These are phyloP conservation scores for Brachionus rubens DNA, from an alignment of 1,140 invertebrate genomes.

Conservation along the genomic window DNA sequence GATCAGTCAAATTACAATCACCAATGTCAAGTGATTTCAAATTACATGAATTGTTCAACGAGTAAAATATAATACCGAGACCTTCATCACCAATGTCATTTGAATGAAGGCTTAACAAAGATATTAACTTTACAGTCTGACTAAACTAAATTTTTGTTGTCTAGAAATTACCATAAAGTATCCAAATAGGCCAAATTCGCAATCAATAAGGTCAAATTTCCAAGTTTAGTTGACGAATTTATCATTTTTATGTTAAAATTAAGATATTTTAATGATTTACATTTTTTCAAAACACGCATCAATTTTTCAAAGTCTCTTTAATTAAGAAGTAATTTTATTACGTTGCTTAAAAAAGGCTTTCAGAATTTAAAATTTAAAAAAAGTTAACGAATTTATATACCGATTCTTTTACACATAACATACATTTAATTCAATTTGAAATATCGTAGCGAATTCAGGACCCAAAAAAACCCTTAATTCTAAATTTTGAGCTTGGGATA, in stretches of 20 bases:
- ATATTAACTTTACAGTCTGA: neutral
- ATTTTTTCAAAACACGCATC: constrained; percentile 32
- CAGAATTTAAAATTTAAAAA: no score
- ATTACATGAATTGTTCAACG: neutral
- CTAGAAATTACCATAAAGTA: constrained; percentile 18
- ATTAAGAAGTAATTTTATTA: no score
- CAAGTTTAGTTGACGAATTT: neutral
- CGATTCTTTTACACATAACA: no score
- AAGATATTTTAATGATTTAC: constrained; percentile 8
- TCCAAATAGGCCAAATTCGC: constrained; percentile 6
- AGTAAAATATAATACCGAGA: neutral
- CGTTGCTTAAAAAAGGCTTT: no score
- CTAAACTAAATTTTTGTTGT: neutral
- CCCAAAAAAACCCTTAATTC: no score
- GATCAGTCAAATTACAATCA: constrained; percentile 23
- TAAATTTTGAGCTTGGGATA: no score
- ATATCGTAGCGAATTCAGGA: no score
- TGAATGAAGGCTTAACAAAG: constrained; percentile 33
- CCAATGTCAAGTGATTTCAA: constrained; percentile 30
- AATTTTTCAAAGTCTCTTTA: constrained; percentile 46
- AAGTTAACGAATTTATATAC: no score
- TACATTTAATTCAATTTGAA: no score
- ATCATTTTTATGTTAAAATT: constrained; percentile 44
- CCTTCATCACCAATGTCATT: constrained; percentile 23
- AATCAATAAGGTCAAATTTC: neutral